These are phyloP conservation scores for Typhlomys cinereus DNA, from an alignment of 2,113 vertebrate species.

Conservation along the genomic window DNA sequence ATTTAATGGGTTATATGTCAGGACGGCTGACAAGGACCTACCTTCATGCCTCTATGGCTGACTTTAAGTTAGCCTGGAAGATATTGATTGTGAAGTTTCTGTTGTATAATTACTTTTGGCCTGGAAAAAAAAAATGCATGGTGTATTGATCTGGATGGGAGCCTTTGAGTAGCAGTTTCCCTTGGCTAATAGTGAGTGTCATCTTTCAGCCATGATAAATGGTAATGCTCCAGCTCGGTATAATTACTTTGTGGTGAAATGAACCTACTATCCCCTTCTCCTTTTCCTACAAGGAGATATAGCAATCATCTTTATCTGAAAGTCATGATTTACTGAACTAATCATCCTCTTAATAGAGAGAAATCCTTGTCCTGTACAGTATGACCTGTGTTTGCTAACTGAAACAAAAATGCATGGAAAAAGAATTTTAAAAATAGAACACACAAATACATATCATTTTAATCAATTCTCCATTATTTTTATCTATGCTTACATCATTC, in stretches of 20 bases:
- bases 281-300: slow-evolving; percentile 72
- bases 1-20: slow-evolving; percentile 79
- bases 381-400: slow-evolving; percentile 36
- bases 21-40: slow-evolving; percentile 85
- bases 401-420: slow-evolving; percentile 31
- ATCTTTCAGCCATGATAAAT: slow-evolving; percentile 96
- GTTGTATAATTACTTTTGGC: slow-evolving; percentile 97
- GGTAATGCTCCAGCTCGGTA: slow-evolving; percentile 87
- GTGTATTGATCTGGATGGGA: slow-evolving; percentile 93
- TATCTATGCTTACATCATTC: slow-evolving; percentile 43
- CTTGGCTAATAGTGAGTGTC: slow-evolving; percentile 94
- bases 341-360: slow-evolving; percentile 80
- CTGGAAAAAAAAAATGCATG: slow-evolving; percentile 86
- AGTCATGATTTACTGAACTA: slow-evolving; percentile 85
- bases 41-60: slow-evolving; percentile 70
- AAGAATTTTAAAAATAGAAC: background rate
- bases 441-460: slow-evolving; percentile 6
- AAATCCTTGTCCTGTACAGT: background rate
- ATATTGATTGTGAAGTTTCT: slow-evolving; percentile 96
- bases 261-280: slow-evolving; percentile 85
- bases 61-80: slow-evolving; percentile 88
- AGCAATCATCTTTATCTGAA: slow-evolving; percentile 81
- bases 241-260: slow-evolving; percentile 98
- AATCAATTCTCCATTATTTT: slow-evolving; percentile 70
- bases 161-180: slow-evolving; percentile 92